Percentiles rank a stretch among this genome's conserved stretches.
These are phyloP conservation scores for Echiichthys vipera DNA, from an alignment of 2,797 vertebrate genomes.

Conservation along the genomic window DNA sequence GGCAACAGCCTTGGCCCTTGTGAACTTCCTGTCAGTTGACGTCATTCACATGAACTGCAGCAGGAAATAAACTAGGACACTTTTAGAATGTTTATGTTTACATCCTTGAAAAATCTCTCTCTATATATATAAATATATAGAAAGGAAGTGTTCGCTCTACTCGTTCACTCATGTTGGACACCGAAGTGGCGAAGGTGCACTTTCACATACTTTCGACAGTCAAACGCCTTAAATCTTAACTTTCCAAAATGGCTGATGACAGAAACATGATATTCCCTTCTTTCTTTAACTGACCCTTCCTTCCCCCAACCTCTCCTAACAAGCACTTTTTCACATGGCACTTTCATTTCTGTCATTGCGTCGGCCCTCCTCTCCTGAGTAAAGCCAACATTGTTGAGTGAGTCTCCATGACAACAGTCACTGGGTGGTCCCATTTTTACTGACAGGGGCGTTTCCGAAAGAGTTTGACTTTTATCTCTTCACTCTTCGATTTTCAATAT, in stretches of 20 bases:
- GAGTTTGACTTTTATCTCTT: constrained; percentile 38
- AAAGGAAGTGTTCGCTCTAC: not conserved
- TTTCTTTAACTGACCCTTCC: constrained; percentile 8
- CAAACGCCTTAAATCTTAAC: constrained; percentile 10
- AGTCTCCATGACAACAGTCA: constrained; percentile 69
- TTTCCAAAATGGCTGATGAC: constrained; percentile 13
- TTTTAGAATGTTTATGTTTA: no score
- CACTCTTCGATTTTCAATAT: constrained; percentile 37
- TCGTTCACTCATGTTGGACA: not conserved
- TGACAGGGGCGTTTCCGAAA: constrained; percentile 24
- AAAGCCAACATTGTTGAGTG: constrained; percentile 60
- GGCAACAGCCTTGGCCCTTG: no score
- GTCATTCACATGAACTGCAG: no score
- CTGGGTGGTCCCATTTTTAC: constrained; percentile 62
- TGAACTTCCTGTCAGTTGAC: no score
- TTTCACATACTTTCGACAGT: not conserved
- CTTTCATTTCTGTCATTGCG: constrained; percentile 59
- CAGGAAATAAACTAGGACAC: no score
- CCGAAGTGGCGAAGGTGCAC: not conserved
- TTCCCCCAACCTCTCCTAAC: constrained; percentile 9
- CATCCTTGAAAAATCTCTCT: no score
- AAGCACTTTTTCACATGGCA: constrained; percentile 58
- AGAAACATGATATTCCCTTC: constrained; percentile 32
- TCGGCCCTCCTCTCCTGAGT: constrained; percentile 27
- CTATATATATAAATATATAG: no score